Evolutionary conservation across 2,113 vertebrate genomes (phyloP).

Genomic region (Nymphicus hollandicus): DNA sequence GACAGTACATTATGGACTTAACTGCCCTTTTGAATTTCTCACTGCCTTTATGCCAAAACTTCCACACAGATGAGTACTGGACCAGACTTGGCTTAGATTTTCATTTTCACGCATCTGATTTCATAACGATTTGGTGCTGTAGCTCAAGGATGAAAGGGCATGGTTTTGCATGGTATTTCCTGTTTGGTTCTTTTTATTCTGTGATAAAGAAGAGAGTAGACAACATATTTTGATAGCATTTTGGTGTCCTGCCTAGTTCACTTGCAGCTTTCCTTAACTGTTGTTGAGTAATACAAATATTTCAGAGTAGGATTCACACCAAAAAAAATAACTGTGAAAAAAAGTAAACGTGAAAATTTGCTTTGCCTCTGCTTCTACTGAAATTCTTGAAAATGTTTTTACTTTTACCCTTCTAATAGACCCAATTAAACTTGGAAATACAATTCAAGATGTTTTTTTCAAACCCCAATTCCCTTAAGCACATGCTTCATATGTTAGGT

Average conservation of each 20-base stretch:
- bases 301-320: not conserved
- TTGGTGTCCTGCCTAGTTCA: not conserved
- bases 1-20: not conserved
- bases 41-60: not conserved
- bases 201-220: not conserved
- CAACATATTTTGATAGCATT: not conserved
- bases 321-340: not conserved
- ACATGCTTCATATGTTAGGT: not conserved
- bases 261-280: not conserved
- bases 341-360: not conserved
- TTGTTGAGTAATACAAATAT: not conserved
- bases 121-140: not conserved
- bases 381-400: constrained; percentile 20
- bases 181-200: not conserved
- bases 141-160: not conserved
- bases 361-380: not conserved
- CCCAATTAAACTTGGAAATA: not conserved
- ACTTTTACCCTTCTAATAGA: not conserved
- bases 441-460: not conserved
- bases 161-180: not conserved
- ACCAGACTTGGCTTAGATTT: not conserved
- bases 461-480: constrained; percentile 29
- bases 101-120: not conserved
- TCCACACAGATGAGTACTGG: not conserved
- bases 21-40: not conserved